phyloP scores from a whole-genome alignment of 2,888 invertebrate species.

The Drosophila testacea region DNA sequence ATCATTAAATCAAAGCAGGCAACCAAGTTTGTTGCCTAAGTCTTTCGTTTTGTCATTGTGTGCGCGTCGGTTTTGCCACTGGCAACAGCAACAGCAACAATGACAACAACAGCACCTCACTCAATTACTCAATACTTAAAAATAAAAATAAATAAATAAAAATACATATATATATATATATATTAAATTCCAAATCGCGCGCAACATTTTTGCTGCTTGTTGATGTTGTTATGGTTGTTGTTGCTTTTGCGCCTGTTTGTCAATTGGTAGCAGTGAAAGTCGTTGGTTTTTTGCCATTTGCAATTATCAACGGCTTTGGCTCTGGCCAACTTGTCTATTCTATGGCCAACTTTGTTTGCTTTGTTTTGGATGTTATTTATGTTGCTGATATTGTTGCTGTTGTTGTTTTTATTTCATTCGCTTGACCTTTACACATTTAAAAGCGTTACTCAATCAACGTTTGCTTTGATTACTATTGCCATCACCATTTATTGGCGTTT shows the following conservation, averaged over 20 bases:
- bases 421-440: constrained; percentile 76
- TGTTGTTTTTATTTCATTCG: constrained; percentile 38
- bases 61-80: constrained; percentile 32
- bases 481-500: constrained; percentile 68
- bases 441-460: constrained; percentile 71
- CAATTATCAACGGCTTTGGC: constrained; percentile 46
- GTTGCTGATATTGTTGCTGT: constrained; percentile 13
- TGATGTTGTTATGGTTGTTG: constrained; percentile 24
- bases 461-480: constrained; percentile 64
- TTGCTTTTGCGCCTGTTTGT: constrained; percentile 41
- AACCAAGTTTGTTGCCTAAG: constrained; percentile 75
- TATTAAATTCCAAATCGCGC: constrained; percentile 62
- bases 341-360: constrained; percentile 42
- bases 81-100: constrained; percentile 34
- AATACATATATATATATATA: constrained; percentile 26
- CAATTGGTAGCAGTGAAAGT: constrained; percentile 72
- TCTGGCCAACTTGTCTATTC: constrained; percentile 59
- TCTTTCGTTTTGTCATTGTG: constrained; percentile 71
- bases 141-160: constrained; percentile 34
- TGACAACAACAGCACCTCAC: constrained; percentile 37
- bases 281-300: constrained; percentile 52
- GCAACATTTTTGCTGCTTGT: constrained; percentile 36
- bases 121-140: constrained; percentile 73
- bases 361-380: constrained; percentile 30
- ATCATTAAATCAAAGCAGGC: constrained; percentile 68